These are phyloP conservation scores for Beaufortia kweichowensis DNA, from an alignment of 2,113 vertebrate species.

Conservation along the genomic window DNA sequence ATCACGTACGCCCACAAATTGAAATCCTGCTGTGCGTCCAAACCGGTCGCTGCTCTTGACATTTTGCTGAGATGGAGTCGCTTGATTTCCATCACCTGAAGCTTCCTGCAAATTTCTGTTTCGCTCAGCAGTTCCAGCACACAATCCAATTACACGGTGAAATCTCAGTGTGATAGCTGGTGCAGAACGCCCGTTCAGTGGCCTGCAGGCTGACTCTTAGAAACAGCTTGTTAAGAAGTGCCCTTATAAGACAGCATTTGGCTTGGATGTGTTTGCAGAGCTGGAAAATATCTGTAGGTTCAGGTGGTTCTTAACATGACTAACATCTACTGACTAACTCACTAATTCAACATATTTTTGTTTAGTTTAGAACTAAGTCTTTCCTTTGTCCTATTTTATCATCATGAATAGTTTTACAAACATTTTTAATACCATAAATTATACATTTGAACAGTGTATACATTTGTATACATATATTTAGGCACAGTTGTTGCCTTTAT, in stretches of 20 bases:
- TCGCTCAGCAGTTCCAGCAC: slow-evolving; percentile 56
- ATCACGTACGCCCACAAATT: slow-evolving; percentile 16
- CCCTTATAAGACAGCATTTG: slow-evolving; percentile 48
- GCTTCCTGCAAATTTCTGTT: slow-evolving; percentile 54
- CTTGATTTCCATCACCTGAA: slow-evolving; percentile 51
- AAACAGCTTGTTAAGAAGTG: slow-evolving; percentile 55
- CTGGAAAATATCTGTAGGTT: slow-evolving; percentile 31
- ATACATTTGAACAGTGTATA: no score
- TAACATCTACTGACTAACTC: neutral
- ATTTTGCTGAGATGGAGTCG: slow-evolving; percentile 50
- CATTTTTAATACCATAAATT: no score
- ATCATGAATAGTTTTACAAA: no score
- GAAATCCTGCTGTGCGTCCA: neutral
- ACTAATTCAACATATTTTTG: no score
- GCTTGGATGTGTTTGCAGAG: slow-evolving; percentile 25
- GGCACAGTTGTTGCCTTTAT: no score
- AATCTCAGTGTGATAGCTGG: slow-evolving; percentile 30
- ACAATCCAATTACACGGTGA: slow-evolving; percentile 59
- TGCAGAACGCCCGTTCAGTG: slow-evolving; percentile 30
- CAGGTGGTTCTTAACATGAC: neutral
- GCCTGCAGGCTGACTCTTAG: slow-evolving; percentile 31
- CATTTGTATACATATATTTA: no score
- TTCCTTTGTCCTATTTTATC: no score
- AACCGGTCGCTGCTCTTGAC: slow-evolving; percentile 39
- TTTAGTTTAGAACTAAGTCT: no score